These are phyloP conservation scores for Amyelois transitella DNA, from an alignment of 1,140 invertebrate genomes.

Conservation along the genomic window DNA sequence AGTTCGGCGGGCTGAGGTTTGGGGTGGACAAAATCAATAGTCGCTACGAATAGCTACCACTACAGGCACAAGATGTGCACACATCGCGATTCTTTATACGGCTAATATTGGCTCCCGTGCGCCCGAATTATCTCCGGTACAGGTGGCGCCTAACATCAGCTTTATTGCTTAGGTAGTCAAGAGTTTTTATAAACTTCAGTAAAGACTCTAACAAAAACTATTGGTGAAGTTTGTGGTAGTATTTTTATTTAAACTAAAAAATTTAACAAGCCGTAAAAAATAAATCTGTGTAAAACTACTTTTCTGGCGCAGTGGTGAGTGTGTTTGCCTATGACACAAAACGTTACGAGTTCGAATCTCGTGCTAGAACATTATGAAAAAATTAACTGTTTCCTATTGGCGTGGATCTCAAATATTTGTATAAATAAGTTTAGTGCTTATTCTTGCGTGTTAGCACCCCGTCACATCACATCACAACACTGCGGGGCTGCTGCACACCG, in stretches of 20 bases:
- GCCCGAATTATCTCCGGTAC: slow-evolving; percentile 34
- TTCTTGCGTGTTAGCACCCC: too few relatives aligned
- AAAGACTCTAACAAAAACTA: neutral
- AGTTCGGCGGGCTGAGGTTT: slow-evolving; percentile 49
- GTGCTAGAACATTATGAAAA: too few relatives aligned
- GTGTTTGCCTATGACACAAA: too few relatives aligned
- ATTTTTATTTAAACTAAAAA: neutral
- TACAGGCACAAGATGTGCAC: slow-evolving; percentile 54
- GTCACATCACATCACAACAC: too few relatives aligned
- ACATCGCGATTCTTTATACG: slow-evolving; percentile 61
- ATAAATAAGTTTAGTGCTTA: too few relatives aligned
- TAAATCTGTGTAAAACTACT: too few relatives aligned
- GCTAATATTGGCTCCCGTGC: slow-evolving; percentile 40
- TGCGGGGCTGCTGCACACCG: too few relatives aligned
- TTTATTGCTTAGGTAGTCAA: neutral
- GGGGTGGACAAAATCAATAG: slow-evolving; percentile 72
- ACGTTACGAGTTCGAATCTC: too few relatives aligned
- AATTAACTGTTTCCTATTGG: too few relatives aligned
- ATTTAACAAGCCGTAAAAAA: too few relatives aligned
- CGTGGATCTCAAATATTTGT: too few relatives aligned
- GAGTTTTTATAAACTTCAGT: slow-evolving; percentile 2
- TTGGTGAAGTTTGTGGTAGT: neutral
- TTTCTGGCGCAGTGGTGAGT: too few relatives aligned
- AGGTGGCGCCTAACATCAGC: slow-evolving; percentile 20
- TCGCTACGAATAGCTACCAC: slow-evolving; percentile 59